A percentile compares a stretch with the other conserved stretches of the same genome.
These are phyloP conservation scores for Chamaetylas fuelleborni DNA, from an alignment of 2,113 vertebrate species.

Conservation along the genomic window DNA sequence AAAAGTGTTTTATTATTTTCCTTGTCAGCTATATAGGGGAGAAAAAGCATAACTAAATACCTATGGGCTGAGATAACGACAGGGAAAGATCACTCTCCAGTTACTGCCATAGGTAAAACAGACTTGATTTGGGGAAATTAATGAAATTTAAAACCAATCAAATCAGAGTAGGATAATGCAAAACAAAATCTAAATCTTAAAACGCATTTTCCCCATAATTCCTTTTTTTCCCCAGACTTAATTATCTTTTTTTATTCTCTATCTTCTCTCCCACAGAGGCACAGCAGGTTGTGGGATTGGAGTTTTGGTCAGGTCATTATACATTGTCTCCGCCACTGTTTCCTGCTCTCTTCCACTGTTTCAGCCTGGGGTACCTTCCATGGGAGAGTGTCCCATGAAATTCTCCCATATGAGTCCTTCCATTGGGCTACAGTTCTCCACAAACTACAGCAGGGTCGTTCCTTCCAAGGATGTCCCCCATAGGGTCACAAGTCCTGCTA, in stretches of 20 bases:
- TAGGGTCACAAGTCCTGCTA: rapidly evolving
- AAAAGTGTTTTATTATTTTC: not conserved
- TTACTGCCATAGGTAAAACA: rapidly evolving
- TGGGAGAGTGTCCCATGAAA: not conserved
- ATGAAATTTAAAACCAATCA: not conserved
- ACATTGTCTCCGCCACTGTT: not conserved
- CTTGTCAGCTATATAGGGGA: not conserved
- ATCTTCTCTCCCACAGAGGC: not conserved
- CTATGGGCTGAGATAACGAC: not conserved
- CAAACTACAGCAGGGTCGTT: not conserved
- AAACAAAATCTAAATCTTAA: not conserved
- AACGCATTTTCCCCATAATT: rapidly evolving
- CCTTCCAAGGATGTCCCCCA: not conserved
- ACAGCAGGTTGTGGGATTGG: not conserved
- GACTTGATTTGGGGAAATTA: not conserved
- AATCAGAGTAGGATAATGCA: not conserved
- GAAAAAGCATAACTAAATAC: not conserved
- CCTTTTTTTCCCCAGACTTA: not conserved
- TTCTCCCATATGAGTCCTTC: not conserved
- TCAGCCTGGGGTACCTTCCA: not conserved
- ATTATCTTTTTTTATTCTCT: not conserved
- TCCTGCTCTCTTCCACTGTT: not conserved
- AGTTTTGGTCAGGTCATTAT: not conserved
- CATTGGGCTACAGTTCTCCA: not conserved
- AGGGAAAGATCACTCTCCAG: not conserved